Conservation (phyloP, 1,140 invertebrate species). For the Archivesica marissinica region DNA sequence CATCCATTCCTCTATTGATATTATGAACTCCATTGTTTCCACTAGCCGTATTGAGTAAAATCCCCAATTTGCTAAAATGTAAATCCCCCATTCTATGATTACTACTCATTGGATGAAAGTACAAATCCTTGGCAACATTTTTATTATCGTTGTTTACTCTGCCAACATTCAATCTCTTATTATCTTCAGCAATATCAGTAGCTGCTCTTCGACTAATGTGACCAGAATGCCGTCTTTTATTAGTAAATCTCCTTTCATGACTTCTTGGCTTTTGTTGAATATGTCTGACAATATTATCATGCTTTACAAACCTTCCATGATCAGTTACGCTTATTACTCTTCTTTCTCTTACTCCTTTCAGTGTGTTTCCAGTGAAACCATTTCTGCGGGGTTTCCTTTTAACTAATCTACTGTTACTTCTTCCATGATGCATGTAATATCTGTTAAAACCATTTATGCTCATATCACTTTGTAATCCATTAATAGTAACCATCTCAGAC, state of each 20-base stretch:
- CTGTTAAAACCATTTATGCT: background rate
- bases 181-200: background rate
- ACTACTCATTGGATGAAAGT: background rate
- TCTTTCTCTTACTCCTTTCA: background rate
- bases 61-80: background rate
- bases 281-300: background rate
- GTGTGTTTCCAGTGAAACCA: too few relatives aligned
- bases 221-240: background rate
- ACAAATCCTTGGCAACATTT: background rate
- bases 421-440: background rate
- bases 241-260: background rate
- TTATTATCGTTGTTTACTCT: too few relatives aligned
- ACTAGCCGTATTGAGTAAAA: background rate
- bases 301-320: background rate
- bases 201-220: background rate
- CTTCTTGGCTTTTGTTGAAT: background rate
- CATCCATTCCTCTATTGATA: background rate
- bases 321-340: background rate
- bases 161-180: background rate
- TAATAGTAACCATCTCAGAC: background rate
- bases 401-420: background rate
- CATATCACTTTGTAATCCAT: background rate
- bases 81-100: background rate
- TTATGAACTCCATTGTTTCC: background rate
- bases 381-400: background rate